phyloP scores from a whole-genome alignment of 1,140 invertebrate genomes.

The Aricia agestis region DNA sequence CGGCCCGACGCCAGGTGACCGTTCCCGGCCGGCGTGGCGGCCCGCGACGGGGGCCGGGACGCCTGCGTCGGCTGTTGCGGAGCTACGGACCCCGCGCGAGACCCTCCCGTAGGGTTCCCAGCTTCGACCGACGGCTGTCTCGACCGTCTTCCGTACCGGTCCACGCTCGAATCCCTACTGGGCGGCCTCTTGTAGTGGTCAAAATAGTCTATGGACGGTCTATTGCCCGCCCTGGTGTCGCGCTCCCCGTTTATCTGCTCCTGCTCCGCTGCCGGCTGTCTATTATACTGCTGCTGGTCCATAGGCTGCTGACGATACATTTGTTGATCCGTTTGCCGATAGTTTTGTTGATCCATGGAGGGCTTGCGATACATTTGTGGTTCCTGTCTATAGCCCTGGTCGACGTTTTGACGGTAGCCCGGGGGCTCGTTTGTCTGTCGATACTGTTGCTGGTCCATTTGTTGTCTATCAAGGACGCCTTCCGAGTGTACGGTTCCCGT shows the following conservation, averaged over 20 bases:
- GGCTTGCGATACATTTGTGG: constrained; percentile 43
- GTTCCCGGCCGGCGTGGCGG: constrained; percentile 69
- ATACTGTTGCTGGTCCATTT: constrained; percentile 28
- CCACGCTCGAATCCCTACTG: constrained; percentile 91
- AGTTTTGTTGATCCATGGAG: constrained; percentile 45
- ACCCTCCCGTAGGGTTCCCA: constrained; percentile 40
- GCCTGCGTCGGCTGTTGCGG: constrained; percentile 67
- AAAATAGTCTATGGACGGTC: constrained; percentile 84
- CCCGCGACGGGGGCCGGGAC: constrained; percentile 58
- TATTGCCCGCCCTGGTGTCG: constrained; percentile 61
- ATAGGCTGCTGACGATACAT: constrained; percentile 37
- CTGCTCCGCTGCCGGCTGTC: constrained; percentile 41
- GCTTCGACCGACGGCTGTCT: constrained; percentile 86
- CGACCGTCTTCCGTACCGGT: constrained; percentile 85
- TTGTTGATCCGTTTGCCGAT: constrained; percentile 47
- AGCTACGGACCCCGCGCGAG: constrained; percentile 58
- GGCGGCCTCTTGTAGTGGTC: constrained; percentile 95
- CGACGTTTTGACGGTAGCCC: constrained; percentile 38
- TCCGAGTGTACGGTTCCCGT: constrained; percentile 59
- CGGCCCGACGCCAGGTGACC: constrained; percentile 73
- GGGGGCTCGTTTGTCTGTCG: constrained; percentile 27
- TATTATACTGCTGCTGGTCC: constrained; percentile 43
- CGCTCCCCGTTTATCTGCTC: constrained; percentile 51
- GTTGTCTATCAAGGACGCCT: constrained; percentile 37
- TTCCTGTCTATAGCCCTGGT: constrained; percentile 40